Evolutionary conservation across 2,797 vertebrate species (phyloP).

Genomic region (Peromyscus nudipes): DNA sequence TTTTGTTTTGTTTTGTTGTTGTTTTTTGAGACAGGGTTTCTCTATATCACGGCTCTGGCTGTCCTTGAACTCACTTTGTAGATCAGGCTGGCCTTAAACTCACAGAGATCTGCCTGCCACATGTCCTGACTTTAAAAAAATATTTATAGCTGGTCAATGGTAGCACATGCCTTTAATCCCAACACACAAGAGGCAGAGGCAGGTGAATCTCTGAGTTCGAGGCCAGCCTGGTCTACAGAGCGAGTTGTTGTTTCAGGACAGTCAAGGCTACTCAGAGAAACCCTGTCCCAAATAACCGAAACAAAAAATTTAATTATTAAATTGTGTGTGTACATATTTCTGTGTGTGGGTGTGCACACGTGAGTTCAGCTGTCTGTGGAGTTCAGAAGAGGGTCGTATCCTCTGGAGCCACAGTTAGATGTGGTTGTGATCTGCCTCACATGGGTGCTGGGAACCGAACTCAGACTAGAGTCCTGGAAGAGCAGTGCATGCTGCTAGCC

Average conservation of each 20-base stretch:
- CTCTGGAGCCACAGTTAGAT: not conserved
- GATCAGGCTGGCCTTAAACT: not conserved
- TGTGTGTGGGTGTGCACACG: not conserved
- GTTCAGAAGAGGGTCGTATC: not conserved
- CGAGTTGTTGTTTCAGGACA: not conserved
- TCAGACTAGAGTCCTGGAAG: not conserved
- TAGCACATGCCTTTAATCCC: not conserved
- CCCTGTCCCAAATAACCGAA: not conserved
- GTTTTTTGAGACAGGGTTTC: not conserved
- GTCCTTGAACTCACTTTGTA: not conserved
- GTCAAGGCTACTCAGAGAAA: not conserved
- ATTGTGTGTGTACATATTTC: not conserved
- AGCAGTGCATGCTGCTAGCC: not conserved
- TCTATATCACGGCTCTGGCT: not conserved
- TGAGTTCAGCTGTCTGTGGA: not conserved
- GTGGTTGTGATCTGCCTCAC: not conserved
- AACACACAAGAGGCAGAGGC: not conserved
- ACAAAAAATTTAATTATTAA: not conserved
- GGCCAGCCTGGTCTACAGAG: not conserved
- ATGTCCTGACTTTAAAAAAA: not conserved
- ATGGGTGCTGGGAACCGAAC: not conserved
- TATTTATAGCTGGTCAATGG: not conserved
- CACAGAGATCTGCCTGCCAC: not conserved
- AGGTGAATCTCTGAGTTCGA: not conserved
- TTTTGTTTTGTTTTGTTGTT: not conserved